Base-by-base conservation (phyloP, 2,888 invertebrate species). In the Liopterus haemorrhoidalis region DNA sequence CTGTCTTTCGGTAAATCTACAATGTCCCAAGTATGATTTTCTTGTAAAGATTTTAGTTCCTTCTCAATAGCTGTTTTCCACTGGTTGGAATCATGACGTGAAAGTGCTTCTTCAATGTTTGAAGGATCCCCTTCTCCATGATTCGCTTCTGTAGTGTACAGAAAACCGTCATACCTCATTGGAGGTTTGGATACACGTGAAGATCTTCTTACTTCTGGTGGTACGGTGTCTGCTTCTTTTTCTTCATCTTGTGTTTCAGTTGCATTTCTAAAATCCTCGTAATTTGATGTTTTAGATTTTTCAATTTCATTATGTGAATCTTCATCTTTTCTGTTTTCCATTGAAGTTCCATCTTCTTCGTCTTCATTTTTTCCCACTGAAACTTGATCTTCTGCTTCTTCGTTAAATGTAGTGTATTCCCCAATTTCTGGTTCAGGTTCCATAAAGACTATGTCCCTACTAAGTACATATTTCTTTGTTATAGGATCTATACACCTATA, bases 41-140 rank as follows among this genome's bases (percentile, higher is more conserved):
- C 31, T n/a, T 15, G 6, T 24, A 49, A 18, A 2, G 48, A 39
- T 15, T 49, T 9, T 4, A 50, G 19, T 22, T 55, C 54, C 24
- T 47, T 42, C 12, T 55, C 41, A 44, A 55, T 54, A 5, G 52
- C 55, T 41, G 32, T 11, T 27, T 36, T 11, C 48, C 55, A 55
- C 16, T 45, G 12, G n/a, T 27, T 4, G 39, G 24, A 22, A 22
- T 22, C 24, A 8, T 22, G 24, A 5, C 24, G 24, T 22, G 24
- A n/a, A n/a, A n/a, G n/a, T n/a, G n/a, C n/a, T 11, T 11, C 31
- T 31, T 31, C 31, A 30, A 30, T 30, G 11, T 12, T 30, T 30
- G 30, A n/a, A 30, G 30, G 30, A 30, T 30, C 30, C 30, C 30
- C 30, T 5, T 30, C 12, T 5, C 5, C 12, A n/a, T 6, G 5